Conservation (phyloP, 2,113 vertebrate genomes). For the Stomatorhinus ivindoensis region DNA sequence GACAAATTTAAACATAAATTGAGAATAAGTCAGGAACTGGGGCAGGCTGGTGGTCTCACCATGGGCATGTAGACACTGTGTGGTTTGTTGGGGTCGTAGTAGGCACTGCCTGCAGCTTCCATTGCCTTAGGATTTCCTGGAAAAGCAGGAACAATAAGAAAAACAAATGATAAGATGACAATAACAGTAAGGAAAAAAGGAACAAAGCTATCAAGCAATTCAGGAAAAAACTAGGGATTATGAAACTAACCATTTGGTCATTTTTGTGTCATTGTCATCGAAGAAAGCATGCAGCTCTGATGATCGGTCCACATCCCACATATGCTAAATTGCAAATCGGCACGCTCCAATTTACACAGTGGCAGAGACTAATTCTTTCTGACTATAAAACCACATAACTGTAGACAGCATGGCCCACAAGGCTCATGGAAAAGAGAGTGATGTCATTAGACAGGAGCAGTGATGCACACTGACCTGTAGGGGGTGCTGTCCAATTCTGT, state of each 20-base stretch:
- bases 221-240: background rate
- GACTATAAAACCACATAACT: slow-evolving; percentile 13
- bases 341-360: background rate
- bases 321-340: background rate
- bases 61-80: slow-evolving; percentile 85
- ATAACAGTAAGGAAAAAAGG: background rate
- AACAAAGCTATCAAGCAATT: background rate
- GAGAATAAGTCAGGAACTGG: background rate
- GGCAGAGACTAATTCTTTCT: background rate
- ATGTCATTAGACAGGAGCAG: slow-evolving; percentile 49
- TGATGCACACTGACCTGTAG: slow-evolving; percentile 53
- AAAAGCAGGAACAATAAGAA: background rate
- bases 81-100: slow-evolving; percentile 80
- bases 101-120: slow-evolving; percentile 74
- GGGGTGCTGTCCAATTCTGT: slow-evolving; percentile 52
- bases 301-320: background rate
- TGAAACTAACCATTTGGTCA: background rate
- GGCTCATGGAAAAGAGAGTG: slow-evolving; percentile 39
- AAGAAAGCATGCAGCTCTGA: background rate
- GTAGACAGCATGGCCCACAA: background rate
- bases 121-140: slow-evolving; percentile 69
- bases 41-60: slow-evolving; percentile 54
- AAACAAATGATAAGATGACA: slow-evolving; percentile 1
- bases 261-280: background rate
- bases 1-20: background rate